Evolutionary conservation across 2,888 invertebrate genomes (phyloP).

Genomic region (Harmothoe impar): DNA sequence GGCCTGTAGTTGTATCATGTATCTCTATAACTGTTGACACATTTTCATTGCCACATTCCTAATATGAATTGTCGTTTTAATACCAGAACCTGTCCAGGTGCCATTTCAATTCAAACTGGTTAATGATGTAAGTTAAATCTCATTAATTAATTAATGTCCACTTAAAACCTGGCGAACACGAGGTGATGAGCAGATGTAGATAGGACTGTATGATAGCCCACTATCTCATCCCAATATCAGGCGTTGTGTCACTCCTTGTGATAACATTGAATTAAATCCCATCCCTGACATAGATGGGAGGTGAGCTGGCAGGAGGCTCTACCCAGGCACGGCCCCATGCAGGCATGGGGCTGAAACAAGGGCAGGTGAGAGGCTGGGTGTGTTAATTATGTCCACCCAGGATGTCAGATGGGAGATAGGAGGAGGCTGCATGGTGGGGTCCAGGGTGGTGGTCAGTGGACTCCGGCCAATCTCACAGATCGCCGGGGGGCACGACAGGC

Average conservation of each 20-base stretch:
- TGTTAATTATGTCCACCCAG: constrained; percentile 32
- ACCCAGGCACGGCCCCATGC: neutral
- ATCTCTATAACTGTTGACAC: too few species aligned
- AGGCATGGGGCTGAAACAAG: constrained; percentile 36
- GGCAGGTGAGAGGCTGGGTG: constrained; percentile 23
- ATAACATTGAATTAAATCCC: constrained; percentile 26
- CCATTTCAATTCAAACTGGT: neutral
- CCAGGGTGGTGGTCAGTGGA: constrained; percentile 1
- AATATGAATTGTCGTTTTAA: too few species aligned
- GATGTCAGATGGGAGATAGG: constrained; percentile 51
- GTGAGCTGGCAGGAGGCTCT: neutral
- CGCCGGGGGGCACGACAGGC: neutral
- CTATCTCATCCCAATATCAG: neutral
- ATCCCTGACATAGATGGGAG: neutral
- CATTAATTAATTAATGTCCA: neutral
- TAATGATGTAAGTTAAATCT: constrained; percentile 12
- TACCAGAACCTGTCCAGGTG: neutral
- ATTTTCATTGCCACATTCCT: too few species aligned
- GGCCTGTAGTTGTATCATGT: too few species aligned
- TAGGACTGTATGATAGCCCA: neutral
- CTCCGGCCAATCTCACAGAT: constrained; percentile 22
- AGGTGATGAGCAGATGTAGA: constrained; percentile 1
- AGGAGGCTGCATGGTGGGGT: neutral
- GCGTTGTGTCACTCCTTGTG: neutral
- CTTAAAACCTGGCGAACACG: neutral